Evolutionary conservation across 2,888 invertebrate species (phyloP), one percentile per base, ranked within the genome.

Genomic region (Eupithecia inturbata): DNA sequence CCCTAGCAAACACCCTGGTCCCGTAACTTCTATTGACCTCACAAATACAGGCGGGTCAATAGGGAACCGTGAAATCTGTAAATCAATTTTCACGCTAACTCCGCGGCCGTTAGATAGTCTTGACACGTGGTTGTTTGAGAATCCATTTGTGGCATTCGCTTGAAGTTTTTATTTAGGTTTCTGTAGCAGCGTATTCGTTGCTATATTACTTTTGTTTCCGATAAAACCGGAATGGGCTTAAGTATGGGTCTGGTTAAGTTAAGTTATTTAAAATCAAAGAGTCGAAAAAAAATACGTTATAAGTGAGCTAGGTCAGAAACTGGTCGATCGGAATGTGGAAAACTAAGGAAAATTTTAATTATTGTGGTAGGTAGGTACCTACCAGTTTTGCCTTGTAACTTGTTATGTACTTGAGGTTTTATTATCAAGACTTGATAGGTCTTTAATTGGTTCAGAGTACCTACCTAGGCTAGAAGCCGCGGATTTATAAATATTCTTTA

Each of bases 1-100:
- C 57, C 64, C 45, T 67, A 53, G 64, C 64, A 39, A 66, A 66
- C 39, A 39, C 41, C 66, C 39, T 66, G 39, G 68, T 68, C 68
- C 49, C 60, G 39, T 68, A 68, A 78, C 71, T 77, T 77, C 71
- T 74, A 78, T 82, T 82, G 80, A 81, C 80, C 79, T 73, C 76
- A 74, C 78, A 76, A 77, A 75, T 69, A 70, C 71, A 67, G 69
- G 64, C 72, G 73, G 79, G 80, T 80, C 80, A 80, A 78, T 77
- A 73, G 72, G 79, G 70, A 77, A 78, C 81, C 80, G 81, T 83
- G 81, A 82, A 81, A 83, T 76, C 76, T 76, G 72, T 78, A 80
- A 87, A 87, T 85, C 86, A 82, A 86, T 85, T 85, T 84, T 78
- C 78, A 83, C 79, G 83, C 80, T 81, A 83, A 80, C 82, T 81